Base-by-base conservation (phyloP, 2,113 vertebrate species). In the Gorsachius goisagi region DNA sequence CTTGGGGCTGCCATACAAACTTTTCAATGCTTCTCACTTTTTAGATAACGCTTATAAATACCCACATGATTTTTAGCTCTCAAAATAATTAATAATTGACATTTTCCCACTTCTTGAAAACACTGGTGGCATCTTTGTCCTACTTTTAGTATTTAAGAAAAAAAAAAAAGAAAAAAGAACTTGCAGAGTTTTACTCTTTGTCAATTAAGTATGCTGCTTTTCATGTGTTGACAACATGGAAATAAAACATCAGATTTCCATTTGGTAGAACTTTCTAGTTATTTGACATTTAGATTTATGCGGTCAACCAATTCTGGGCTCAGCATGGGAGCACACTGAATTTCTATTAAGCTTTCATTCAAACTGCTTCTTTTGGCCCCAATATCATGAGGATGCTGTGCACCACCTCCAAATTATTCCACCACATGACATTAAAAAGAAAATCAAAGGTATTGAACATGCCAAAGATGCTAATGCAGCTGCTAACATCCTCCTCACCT, bases 261-360 rank as follows among this genome's bases (percentile, higher is more conserved):
- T 83, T 77, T 82, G 84, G 58, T 60, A 91, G 86, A 93, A 67
- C 53, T 66, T 89, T 47, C 50, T n/a, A 75, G 88, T 50, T 96
- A 89, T 85, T 87, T 95, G 95, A 87, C 92, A 95, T 92, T 94
- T 87, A 89, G 62, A 89, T 87, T 88, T 68, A 85, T 66, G 76
- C 15, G 24, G 69, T 58, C 62, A 87, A 87, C 56, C 74, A 95
- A 87, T 90, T 95, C 90, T 13, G 13, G 22, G 73, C 94, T 89
- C 90, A 93, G 96, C 80, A 78, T 47, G 81, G 81, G 22, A 86
- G 60, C 76, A 45, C 35, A n/a, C 41, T 62, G 76, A 66, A 76
- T 90, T 97, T 85, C 71, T 76, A 79, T 91, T 66, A 85, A 72
- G 53, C 77, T 85, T 93, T 89, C 89, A 92, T 35, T 89, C 90